Evolutionary conservation across 2,797 vertebrate species (phyloP), one percentile per base, ranked within the genome.

Genomic region (Poecilia wingei): DNA sequence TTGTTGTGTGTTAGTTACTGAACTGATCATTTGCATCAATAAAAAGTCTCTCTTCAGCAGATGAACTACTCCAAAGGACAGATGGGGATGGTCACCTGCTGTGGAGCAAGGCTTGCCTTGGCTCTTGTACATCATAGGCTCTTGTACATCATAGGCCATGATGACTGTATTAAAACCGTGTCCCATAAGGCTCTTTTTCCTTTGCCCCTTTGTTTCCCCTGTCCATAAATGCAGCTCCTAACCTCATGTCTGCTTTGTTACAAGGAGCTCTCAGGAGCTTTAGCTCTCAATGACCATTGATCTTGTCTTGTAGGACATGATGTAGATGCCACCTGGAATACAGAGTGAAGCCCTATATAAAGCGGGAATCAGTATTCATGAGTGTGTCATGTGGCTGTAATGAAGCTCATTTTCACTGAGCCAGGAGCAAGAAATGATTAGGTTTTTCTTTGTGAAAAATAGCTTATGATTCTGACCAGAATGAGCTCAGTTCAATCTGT

Each of bases 311-410:
- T 92, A 85, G 77, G 86, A 92, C 88, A 89, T 78, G 82, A 84
- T 86, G 76, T 79, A 83, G 84, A 79, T 82, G 80, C 78, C 79
- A 74, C 80, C 66, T 73, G 57, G 88, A 92, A 86, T 86, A 87
- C 85, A 41, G 41, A 89, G 81, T 79, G 84, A 82, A n/a, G n/a
- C 82, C 66, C 74, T 28, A 59, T 51, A 70, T 80, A 80, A 88
- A 82, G 46, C 76, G 57, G 75, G 61, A 87, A 91, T 91, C 82
- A 79, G 88, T 89, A 91, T 90, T 92, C 88, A 92, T 89, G 89
- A 93, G 70, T 75, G 74, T 81, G 79, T 76, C 77, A 75, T 87
- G 72, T 85, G 71, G 74, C 80, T 85, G 84, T 90, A 86, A 89
- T 93, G 85, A 90, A 76, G 84, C 80, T 87, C 78, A 80, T 84